Evolutionary conservation across 2,113 vertebrate genomes (phyloP).

Genomic region (Canis aureus): DNA sequence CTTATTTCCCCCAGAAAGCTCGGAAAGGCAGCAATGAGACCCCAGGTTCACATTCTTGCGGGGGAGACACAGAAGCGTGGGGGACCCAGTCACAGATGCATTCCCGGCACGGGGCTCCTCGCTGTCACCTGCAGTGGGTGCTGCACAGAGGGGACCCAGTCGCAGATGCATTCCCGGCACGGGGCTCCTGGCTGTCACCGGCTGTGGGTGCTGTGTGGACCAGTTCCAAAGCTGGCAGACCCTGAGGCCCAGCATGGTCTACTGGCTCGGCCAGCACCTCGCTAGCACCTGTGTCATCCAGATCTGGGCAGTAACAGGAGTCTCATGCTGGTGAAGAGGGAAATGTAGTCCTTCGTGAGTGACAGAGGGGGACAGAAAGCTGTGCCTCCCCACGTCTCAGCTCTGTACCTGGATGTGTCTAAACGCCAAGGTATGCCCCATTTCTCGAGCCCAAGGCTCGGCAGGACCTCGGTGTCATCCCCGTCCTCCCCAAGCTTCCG

Average conservation of each 20-base stretch:
- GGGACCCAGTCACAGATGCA: accelerated
- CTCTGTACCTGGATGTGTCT: no score
- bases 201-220: accelerated
- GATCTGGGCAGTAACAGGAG: not conserved
- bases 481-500: not conserved
- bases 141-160: accelerated
- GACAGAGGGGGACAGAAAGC: no score
- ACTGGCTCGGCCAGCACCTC: no score
- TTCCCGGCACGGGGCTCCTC: accelerated
- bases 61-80: not conserved
- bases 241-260: not conserved
- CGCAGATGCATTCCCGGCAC: accelerated
- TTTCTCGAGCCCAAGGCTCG: no score
- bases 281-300: accelerated
- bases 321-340: accelerated
- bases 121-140: accelerated
- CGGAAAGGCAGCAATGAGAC: not conserved
- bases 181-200: accelerated
- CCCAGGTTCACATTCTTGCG: accelerated
- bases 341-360: not conserved
- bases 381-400: no score
- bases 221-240: accelerated
- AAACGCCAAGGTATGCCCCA: accelerated
- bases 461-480: accelerated
- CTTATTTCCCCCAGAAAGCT: conserved; percentile 65